phyloP scores from a whole-genome alignment of 2,113 vertebrate species.

The Hypocryptadius cinnamomeus region DNA sequence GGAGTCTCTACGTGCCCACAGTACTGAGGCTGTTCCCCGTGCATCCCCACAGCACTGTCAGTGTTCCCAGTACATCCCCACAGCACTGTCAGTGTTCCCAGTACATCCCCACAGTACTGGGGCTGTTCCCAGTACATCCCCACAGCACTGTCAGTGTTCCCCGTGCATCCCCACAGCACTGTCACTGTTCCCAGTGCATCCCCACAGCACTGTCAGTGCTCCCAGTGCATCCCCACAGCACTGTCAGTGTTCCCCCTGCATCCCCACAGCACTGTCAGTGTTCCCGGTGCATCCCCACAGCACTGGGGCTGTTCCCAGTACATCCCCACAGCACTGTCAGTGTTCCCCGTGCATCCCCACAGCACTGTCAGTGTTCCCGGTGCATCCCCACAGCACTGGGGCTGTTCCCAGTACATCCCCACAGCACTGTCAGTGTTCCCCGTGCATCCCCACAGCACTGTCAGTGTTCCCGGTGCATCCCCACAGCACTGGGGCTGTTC shows the following conservation, averaged over 20 bases:
- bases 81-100: accelerated
- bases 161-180: too few relatives aligned
- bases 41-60: accelerated
- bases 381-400: background rate
- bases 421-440: accelerated
- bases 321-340: accelerated
- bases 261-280: accelerated
- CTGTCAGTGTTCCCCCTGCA: accelerated
- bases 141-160: accelerated
- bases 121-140: background rate
- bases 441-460: accelerated
- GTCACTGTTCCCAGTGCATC: accelerated
- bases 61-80: accelerated
- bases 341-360: background rate
- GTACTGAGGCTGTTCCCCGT: accelerated
- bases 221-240: accelerated
- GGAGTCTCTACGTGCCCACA: too few relatives aligned
- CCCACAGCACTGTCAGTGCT: accelerated
- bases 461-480: too few relatives aligned
- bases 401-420: background rate
- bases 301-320: accelerated
- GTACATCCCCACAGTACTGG: accelerated
- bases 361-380: accelerated
- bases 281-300: too few relatives aligned
- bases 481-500: too few relatives aligned